Percentiles rank a stretch among this genome's conserved stretches.
Evolutionary conservation across 2,797 vertebrate species (phyloP).

Genomic region (Manis crassicaudata): DNA sequence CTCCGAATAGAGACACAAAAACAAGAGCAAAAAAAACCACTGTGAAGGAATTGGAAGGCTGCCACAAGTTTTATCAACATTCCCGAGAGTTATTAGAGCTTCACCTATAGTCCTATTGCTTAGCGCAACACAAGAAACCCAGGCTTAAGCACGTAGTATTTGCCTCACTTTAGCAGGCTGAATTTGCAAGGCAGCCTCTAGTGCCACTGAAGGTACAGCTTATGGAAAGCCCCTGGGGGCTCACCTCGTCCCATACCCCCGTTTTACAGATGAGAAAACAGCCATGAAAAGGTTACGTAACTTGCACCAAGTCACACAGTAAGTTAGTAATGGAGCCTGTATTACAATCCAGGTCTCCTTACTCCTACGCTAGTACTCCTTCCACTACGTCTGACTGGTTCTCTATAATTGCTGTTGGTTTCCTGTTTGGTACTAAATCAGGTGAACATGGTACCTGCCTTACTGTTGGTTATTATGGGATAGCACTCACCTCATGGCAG

Average conservation of each 20-base stretch:
- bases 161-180: constrained; percentile 41
- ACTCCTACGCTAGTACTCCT: constrained; percentile 4
- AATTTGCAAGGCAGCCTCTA: constrained; percentile 43
- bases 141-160: not conserved
- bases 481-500: not conserved
- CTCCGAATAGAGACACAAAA: constrained; percentile 44
- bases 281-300: constrained; percentile 28
- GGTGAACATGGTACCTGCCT: not conserved
- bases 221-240: constrained; percentile 36
- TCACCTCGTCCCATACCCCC: not conserved
- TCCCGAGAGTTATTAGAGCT: not conserved
- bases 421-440: constrained; percentile 28
- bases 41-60: constrained; percentile 61
- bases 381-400: not conserved
- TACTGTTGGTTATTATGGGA: not conserved
- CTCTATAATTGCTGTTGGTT: constrained; percentile 16
- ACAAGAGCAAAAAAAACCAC: constrained; percentile 28
- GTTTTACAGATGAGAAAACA: constrained; percentile 53
- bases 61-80: constrained; percentile 65
- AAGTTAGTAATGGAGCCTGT: constrained; percentile 3
- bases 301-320: constrained; percentile 1
- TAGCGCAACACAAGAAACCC: not conserved
- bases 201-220: not conserved
- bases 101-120: not conserved
- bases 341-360: constrained; percentile 33